Base-by-base conservation (phyloP, 1,140 invertebrate species). In the Ridgeia piscesae region DNA sequence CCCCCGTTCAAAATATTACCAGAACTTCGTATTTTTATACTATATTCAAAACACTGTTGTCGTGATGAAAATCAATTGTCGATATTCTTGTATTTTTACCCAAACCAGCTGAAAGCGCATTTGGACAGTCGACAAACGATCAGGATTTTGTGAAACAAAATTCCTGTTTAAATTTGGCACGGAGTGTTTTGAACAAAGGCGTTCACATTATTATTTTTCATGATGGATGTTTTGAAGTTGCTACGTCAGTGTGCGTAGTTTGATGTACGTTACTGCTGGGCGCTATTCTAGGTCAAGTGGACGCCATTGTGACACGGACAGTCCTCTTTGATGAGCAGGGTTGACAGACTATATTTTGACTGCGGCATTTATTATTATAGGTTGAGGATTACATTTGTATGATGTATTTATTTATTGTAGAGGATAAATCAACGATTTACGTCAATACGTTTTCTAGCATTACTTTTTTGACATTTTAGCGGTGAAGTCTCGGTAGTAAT, bases 391-490 rank as follows among this genome's bases (percentile, higher is more conserved):
- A 42, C 42, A 42, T 42, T 42, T 42, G 58, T 77, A 77, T 77
- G 58, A 77, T 77, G 58, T 77, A 77, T 77, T 77, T 77, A 77
- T 77, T 77, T 77, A 77, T 77, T 77, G 58, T 77, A 77, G 58
- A 77, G 58, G 14, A 77, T 77, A 77, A 77, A 77, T 77, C 58
- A 77, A 77, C 58, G 58, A 77, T 77, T 77, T 77, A 77, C 58
- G 58, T 27, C 58, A 77, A 77, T 21, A 77, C 42, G 42, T 77
- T 77, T 77, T 77, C 58, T 21, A 77, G 58, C 58, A 21, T 77
- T 77, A 77, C 0, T 77, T 77, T 27, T 77, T 17, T 77, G 58
- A 14, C 58, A 31, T 77, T 77, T 6, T 77, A 77, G 58, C 58
- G 2, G 17, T 77, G 2, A 31, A 8, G 2, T 77, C 58, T 17